Conservation (phyloP, 2,113 vertebrate species). For the Parus major region DNA sequence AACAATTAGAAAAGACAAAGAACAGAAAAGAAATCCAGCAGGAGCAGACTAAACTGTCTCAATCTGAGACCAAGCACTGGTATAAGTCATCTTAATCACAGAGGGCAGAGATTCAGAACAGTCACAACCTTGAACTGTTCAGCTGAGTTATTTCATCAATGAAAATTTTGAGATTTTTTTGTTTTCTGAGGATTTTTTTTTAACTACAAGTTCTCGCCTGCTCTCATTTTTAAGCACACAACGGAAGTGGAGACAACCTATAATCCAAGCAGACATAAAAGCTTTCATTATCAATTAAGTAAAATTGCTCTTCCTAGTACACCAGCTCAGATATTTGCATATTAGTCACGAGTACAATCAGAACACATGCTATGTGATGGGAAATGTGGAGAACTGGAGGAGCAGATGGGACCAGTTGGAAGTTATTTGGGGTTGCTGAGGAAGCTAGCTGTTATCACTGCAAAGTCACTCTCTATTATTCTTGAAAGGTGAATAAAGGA, state of each 20-base stretch:
- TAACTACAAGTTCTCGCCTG: neutral
- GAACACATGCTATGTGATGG: neutral
- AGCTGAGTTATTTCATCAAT: neutral
- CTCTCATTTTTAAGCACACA: neutral
- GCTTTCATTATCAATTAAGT: neutral
- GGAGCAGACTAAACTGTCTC: neutral
- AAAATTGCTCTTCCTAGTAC: neutral
- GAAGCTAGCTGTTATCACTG: neutral
- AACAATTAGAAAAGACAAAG: neutral
- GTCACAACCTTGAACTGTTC: neutral
- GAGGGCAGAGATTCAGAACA: neutral
- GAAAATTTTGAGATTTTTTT: neutral
- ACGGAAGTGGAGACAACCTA: neutral
- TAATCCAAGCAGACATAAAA: neutral
- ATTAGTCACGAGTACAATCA: neutral
- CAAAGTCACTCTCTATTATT: neutral
- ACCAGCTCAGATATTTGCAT: neutral
- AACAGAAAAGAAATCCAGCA: neutral
- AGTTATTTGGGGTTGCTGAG: neutral
- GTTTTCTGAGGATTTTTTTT: neutral
- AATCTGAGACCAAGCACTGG: fast-evolving
- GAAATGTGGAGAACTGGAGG: neutral
- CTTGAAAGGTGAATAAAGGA: neutral
- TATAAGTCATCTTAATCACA: neutral
- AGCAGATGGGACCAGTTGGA: neutral